Evolutionary conservation across 2,113 vertebrate genomes (phyloP).

Genomic region (Dolichallabes microphthalmus): DNA sequence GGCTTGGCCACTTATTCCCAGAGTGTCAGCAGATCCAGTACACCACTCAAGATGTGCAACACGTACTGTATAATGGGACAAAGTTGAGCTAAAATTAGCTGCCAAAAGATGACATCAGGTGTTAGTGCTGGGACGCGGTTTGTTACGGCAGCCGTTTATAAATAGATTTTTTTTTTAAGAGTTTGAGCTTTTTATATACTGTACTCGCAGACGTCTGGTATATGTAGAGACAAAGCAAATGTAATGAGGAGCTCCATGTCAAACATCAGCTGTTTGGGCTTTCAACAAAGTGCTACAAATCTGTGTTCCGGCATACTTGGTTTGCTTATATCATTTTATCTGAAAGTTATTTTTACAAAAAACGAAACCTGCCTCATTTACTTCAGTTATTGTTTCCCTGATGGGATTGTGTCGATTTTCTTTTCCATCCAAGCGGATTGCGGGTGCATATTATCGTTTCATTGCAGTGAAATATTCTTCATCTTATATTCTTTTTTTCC

Average conservation of each 20-base stretch:
- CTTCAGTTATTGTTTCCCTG: neutral
- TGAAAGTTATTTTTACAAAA: neutral
- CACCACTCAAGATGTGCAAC: constrained; percentile 6
- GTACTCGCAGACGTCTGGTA: neutral
- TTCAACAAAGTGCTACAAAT: constrained; percentile 1
- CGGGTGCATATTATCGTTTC: neutral
- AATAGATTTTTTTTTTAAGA: constrained; percentile 30
- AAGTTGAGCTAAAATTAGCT: constrained; percentile 67
- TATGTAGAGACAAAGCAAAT: neutral
- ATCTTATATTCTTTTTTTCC: constrained; percentile 27
- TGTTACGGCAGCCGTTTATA: constrained; percentile 55
- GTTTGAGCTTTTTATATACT: neutral
- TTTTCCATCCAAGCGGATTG: neutral
- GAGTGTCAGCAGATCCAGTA: constrained; percentile 20
- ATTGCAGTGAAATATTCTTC: neutral
- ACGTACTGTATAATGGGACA: constrained; percentile 62
- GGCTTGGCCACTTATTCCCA: neutral
- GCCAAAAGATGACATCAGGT: constrained; percentile 58
- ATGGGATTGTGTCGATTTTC: neutral
- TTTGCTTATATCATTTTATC: neutral
- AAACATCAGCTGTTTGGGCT: constrained; percentile 19
- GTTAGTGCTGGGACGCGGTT: constrained; percentile 62
- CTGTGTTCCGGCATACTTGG: neutral
- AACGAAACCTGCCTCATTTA: neutral
- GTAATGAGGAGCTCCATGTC: neutral